Evolutionary conservation across 2,888 invertebrate genomes (phyloP).

Genomic region (Drosophila rubida): DNA sequence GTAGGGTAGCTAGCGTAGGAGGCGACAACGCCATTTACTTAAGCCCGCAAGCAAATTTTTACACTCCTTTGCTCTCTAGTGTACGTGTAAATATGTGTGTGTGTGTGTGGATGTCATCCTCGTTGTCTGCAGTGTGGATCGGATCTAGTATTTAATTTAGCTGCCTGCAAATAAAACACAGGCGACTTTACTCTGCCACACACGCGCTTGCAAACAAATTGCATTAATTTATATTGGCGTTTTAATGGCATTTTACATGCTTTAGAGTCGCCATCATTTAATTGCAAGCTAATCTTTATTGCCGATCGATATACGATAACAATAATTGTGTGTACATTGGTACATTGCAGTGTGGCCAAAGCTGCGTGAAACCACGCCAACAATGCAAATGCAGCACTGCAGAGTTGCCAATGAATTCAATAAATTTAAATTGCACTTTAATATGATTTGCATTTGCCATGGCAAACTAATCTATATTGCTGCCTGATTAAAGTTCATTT

Average conservation of each 20-base stretch:
- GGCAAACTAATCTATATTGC: too few species aligned
- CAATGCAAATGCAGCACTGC: too few species aligned
- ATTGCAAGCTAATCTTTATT: neutral
- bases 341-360: neutral
- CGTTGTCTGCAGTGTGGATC: conserved; percentile 8
- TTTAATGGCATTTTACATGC: neutral
- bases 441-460: too few species aligned
- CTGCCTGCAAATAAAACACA: conserved; percentile 3
- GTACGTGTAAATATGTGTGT: neutral
- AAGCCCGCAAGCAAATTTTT: conserved; percentile 48
- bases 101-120: conserved; percentile 14
- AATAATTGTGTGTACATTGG: neutral
- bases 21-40: conserved; percentile 69
- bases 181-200: neutral
- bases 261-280: neutral
- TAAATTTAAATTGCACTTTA: too few species aligned
- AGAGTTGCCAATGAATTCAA: too few species aligned
- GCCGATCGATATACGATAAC: neutral
- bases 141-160: conserved; percentile 5
- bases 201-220: neutral
- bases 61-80: conserved; percentile 22
- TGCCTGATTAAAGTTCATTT: too few species aligned
- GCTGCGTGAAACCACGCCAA: neutral
- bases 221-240: neutral
- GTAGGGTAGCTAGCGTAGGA: conserved; percentile 31